Percentiles rank a stretch among this genome's conserved stretches.
phyloP scores from a whole-genome alignment of 2,888 invertebrate species.

The Drosophila maculinotata region DNA sequence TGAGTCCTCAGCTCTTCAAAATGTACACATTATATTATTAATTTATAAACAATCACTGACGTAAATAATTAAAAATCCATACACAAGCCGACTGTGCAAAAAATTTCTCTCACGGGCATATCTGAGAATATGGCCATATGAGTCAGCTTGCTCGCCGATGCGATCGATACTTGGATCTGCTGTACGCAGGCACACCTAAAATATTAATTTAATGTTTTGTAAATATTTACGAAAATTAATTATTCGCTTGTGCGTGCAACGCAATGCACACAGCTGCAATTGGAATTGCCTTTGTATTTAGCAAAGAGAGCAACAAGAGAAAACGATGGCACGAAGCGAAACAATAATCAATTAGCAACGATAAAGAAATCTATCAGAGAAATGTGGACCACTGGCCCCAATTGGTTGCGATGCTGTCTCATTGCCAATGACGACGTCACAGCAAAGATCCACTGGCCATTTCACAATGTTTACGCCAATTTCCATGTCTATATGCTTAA shows the following conservation, averaged over 20 bases:
- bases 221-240: slow-evolving; percentile 70
- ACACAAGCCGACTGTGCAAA: too few species aligned
- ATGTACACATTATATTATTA: slow-evolving; percentile 8
- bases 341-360: slow-evolving; percentile 23
- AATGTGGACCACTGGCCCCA: slow-evolving; percentile 59
- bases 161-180: slow-evolving; percentile 13
- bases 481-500: slow-evolving; percentile 56
- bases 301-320: slow-evolving; percentile 3
- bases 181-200: slow-evolving; percentile 37
- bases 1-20: neutral
- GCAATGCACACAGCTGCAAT: slow-evolving; percentile 30
- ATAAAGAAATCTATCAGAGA: slow-evolving; percentile 55
- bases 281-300: slow-evolving; percentile 22
- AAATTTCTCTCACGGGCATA: slow-evolving; percentile 33
- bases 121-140: slow-evolving; percentile 21
- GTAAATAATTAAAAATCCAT: slow-evolving; percentile 43
- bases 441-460: slow-evolving; percentile 18
- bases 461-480: slow-evolving; percentile 45
- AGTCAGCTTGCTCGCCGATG: slow-evolving; percentile 17
- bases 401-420: slow-evolving; percentile 39
- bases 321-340: slow-evolving; percentile 26
- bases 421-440: slow-evolving; percentile 53
- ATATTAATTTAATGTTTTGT: slow-evolving; percentile 45
- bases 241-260: slow-evolving; percentile 33
- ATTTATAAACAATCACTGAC: slow-evolving; percentile 19